A percentile compares a stretch with the other conserved stretches of the same genome.
Conservation (phyloP, 2,797 vertebrate species). For the Bryconaethiops microstoma region DNA sequence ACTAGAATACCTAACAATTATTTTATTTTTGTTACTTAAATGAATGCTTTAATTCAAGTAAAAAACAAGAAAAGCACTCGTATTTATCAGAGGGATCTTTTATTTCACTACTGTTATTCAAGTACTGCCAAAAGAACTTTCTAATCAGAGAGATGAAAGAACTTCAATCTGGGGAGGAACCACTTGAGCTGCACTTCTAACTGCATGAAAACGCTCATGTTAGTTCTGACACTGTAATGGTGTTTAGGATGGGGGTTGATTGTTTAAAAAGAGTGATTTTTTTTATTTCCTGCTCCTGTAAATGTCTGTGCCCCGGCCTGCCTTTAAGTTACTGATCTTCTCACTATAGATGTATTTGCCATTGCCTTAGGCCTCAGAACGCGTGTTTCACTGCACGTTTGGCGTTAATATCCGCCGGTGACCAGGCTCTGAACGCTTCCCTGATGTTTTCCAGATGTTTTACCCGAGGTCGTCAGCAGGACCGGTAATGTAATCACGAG, state of each 20-base stretch:
- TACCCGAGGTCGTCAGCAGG: constrained; percentile 64
- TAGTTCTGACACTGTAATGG: neutral
- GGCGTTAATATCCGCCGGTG: neutral
- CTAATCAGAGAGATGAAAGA: too few relatives aligned
- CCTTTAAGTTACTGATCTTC: neutral
- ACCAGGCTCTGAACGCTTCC: constrained; percentile 54
- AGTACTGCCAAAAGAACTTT: too few relatives aligned
- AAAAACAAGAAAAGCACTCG: too few relatives aligned
- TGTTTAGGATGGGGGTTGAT: neutral
- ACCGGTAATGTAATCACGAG: constrained; percentile 69
- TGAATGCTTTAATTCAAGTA: too few relatives aligned
- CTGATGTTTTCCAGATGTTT: constrained; percentile 76
- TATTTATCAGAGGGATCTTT: too few relatives aligned
- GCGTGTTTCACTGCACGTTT: neutral
- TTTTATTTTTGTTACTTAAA: too few relatives aligned
- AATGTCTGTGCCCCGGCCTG: neutral
- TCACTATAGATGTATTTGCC: constrained; percentile 10
- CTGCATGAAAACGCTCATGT: neutral
- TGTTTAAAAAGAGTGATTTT: too few relatives aligned
- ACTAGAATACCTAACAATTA: too few relatives aligned
- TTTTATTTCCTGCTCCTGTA: neutral
- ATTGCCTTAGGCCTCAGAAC: neutral
- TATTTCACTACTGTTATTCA: too few relatives aligned
- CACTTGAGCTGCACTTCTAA: too few relatives aligned
- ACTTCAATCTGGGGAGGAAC: too few relatives aligned